Evolutionary conservation across 2,113 vertebrate genomes (phyloP).

Genomic region (Thamnaconus septentrionalis): DNA sequence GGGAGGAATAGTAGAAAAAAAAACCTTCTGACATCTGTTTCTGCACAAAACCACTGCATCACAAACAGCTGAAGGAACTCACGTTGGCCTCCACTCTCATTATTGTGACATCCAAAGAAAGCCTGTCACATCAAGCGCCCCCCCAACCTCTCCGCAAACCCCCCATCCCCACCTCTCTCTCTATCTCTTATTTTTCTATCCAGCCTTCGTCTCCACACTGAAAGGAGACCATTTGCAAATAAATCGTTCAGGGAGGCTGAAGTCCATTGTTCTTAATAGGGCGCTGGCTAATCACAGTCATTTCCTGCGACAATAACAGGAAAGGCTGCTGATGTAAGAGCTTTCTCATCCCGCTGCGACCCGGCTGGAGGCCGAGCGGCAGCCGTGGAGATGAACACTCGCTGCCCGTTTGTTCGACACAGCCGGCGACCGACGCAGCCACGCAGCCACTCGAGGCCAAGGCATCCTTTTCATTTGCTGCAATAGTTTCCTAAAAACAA

Average conservation of each 20-base stretch:
- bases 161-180: no score
- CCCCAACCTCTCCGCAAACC: no score
- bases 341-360: slow-evolving; percentile 45
- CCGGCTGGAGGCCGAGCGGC: slow-evolving; percentile 23
- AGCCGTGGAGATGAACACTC: slow-evolving; percentile 23
- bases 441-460: slow-evolving; percentile 9
- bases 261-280: slow-evolving; percentile 33
- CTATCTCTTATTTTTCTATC: no score
- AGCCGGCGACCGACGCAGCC: slow-evolving; percentile 11
- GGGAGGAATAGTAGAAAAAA: no score
- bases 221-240: no score
- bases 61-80: no score
- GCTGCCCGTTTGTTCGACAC: slow-evolving; percentile 14
- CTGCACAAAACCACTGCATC: no score
- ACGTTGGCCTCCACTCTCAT: no score
- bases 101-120: no score
- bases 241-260: neutral
- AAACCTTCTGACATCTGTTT: no score
- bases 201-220: no score
- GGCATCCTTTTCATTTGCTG: slow-evolving; percentile 49
- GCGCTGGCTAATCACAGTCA: slow-evolving; percentile 26
- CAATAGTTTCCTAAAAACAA: slow-evolving; percentile 25
- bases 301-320: slow-evolving; percentile 62
- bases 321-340: slow-evolving; percentile 39
- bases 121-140: no score